Conservation (phyloP, 1,140 invertebrate genomes). For the Ephestia elutella region DNA sequence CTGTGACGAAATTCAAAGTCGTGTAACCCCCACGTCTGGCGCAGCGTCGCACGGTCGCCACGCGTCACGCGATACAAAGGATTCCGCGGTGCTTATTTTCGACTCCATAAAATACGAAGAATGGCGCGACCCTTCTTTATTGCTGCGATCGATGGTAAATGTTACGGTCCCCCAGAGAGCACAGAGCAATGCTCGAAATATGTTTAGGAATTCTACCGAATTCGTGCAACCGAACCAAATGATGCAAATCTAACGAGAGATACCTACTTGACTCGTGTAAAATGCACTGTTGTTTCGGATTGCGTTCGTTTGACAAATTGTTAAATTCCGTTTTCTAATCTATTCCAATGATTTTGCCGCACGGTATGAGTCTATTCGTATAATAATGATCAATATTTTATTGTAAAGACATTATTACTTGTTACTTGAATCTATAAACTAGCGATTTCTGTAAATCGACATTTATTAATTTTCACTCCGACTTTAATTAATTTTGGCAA, state of each 20-base stretch:
- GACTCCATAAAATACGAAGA: slow-evolving; percentile 44
- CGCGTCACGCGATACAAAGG: slow-evolving; percentile 20
- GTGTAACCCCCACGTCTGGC: neutral
- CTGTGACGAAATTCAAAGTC: neutral
- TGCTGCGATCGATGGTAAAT: slow-evolving; percentile 24
- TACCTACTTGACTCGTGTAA: neutral
- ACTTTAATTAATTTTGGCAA: too few relatives aligned
- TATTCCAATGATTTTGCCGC: too few relatives aligned
- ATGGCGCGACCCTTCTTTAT: slow-evolving; percentile 22
- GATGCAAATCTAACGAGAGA: neutral
- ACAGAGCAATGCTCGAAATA: neutral
- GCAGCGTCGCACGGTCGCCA: slow-evolving; percentile 2
- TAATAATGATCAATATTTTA: too few relatives aligned
- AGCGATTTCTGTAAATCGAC: too few relatives aligned
- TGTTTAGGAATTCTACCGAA: slow-evolving; percentile 4
- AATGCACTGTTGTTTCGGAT: neutral
- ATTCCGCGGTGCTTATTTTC: slow-evolving; percentile 34
- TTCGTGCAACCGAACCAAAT: neutral
- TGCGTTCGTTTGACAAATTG: neutral
- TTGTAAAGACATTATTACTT: too few relatives aligned
- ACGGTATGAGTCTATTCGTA: too few relatives aligned
- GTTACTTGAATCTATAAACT: too few relatives aligned
- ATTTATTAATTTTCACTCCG: too few relatives aligned
- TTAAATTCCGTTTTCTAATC: neutral
- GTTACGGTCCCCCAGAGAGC: slow-evolving; percentile 7